A percentile compares a stretch with the other conserved stretches of the same genome.
These are phyloP conservation scores for Oceanites oceanicus DNA, from an alignment of 2,113 vertebrate genomes.

Conservation along the genomic window DNA sequence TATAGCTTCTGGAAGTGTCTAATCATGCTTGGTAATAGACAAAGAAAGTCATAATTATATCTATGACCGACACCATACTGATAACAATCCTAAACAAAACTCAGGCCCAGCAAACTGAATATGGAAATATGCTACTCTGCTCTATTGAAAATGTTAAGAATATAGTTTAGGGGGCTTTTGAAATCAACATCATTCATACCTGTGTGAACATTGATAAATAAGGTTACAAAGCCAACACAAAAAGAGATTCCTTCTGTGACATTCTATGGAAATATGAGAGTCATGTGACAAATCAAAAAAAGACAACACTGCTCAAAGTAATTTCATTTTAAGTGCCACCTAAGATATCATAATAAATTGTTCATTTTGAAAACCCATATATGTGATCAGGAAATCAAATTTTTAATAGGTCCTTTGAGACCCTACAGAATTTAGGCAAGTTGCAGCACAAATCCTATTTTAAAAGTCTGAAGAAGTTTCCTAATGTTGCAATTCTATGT, in stretches of 20 bases:
- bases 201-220: not conserved
- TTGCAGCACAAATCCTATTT: not conserved
- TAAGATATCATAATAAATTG: not conserved
- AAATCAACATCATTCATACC: not conserved
- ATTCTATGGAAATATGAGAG: not conserved
- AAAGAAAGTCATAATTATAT: not conserved
- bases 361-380: not conserved
- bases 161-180: accelerated
- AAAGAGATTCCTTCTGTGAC: not conserved
- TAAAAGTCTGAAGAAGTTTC: not conserved
- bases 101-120: not conserved
- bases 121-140: not conserved
- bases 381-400: not conserved
- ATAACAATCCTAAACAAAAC: not conserved
- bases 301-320: not conserved
- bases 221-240: not conserved
- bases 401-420: not conserved
- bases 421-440: not conserved
- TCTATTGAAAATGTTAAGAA: not conserved
- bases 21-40: not conserved
- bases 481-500: not conserved
- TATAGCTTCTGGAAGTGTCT: not conserved
- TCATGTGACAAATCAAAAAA: not conserved
- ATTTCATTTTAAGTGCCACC: not conserved
- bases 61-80: not conserved